Evolutionary conservation across 2,113 vertebrate species (phyloP), one percentile per base, ranked within the genome.

Genomic region (Nerophis lumbriciformis): DNA sequence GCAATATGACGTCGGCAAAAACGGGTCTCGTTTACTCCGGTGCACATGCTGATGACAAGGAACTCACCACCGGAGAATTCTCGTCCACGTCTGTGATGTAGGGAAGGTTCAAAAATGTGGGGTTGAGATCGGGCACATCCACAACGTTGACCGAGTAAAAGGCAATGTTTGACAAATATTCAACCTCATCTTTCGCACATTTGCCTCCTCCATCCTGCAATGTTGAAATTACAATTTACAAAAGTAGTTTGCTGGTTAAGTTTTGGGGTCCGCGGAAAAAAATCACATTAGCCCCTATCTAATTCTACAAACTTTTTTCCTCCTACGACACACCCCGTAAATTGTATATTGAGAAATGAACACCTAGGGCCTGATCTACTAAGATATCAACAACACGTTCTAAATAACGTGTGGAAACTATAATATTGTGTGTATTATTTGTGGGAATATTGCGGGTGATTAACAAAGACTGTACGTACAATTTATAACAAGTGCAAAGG

Each of bases 101-200:
- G 6, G 90, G 90, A 19, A 82, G 64, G 38, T 74, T 77, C 9
- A 90, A 7, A 73, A 96, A 96, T 60, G 71, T 9, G 1, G 94
- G 94, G 52, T 93, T 76, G 12, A 92, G 71, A 66, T 96, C 86
- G 12, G 93, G 53, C 48, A 90, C 38, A 16, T 96, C 94, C 2
- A 28, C 0, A 9, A 96, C 87, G 0, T 87, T 86, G 35, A 96
- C 63, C 53, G 91, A 87, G 56, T 90, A 81, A 59, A 78, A 91
- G 19, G 71, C 68, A 0, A 6, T 0, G 14, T 48, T 86, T 13
- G 68, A 89, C 8, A 42, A 68, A 53, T 4, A 0, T 0, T 4
- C 0, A 0, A 0, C 0, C 0, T 0, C 0, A 2, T 5, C 0
- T 4, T 11, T 0, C 50, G 51, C 0, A 57, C 81, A 76, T 0